phyloP scores from a whole-genome alignment of 2,113 vertebrate genomes.

The Grammatotria lemairii region DNA sequence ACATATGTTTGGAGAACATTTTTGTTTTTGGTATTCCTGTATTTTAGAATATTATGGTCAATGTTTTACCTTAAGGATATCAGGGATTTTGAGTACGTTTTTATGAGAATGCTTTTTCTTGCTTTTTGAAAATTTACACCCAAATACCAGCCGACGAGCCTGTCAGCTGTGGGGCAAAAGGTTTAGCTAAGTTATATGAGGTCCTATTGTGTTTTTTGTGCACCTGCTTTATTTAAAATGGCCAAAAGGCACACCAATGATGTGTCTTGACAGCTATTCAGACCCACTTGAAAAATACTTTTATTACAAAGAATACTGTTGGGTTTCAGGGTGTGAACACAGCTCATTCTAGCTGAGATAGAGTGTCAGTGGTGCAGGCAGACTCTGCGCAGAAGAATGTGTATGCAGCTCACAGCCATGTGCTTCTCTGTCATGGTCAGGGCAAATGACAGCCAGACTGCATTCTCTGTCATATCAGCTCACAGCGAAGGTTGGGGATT shows the following conservation, averaged over 20 bases:
- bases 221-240: slow-evolving; percentile 46
- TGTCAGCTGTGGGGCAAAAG: not conserved
- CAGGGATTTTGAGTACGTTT: not conserved
- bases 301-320: slow-evolving; percentile 25
- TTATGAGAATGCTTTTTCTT: not conserved
- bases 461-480: slow-evolving; percentile 52
- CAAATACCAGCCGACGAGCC: not conserved
- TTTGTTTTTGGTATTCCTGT: not conserved
- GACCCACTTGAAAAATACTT: slow-evolving; percentile 13
- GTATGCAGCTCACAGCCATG: slow-evolving; percentile 30
- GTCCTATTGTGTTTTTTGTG: not conserved
- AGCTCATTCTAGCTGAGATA: slow-evolving; percentile 44
- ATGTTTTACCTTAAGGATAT: not conserved
- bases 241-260: slow-evolving; percentile 37
- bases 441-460: slow-evolving; percentile 54
- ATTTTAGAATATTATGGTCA: not conserved
- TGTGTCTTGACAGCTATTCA: slow-evolving; percentile 50
- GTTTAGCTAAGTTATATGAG: not conserved
- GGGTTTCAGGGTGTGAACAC: slow-evolving; percentile 39
- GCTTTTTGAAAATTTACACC: not conserved
- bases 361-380: slow-evolving; percentile 36
- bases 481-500: slow-evolving; percentile 21
- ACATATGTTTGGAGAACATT: not conserved
- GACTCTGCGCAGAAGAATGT: slow-evolving; percentile 3
- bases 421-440: slow-evolving; percentile 56